Percentiles rank a stretch among this genome's conserved stretches.
These are phyloP conservation scores for Scalopus aquaticus DNA, from an alignment of 2,113 vertebrate genomes.

Conservation along the genomic window DNA sequence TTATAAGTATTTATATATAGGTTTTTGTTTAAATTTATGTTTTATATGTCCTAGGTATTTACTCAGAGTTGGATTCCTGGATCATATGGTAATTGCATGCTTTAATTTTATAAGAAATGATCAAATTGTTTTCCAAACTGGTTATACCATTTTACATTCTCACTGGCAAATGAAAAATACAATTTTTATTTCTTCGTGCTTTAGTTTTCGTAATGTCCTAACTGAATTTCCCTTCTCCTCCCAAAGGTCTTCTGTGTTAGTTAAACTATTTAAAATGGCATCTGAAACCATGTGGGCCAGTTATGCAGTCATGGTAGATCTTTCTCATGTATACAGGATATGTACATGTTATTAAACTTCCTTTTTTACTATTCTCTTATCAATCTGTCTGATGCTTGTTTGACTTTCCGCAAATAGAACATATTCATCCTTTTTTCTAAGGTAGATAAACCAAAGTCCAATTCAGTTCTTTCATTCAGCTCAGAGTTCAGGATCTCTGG, in stretches of 20 bases:
- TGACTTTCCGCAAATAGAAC: slow-evolving; percentile 1
- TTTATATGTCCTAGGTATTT: background rate
- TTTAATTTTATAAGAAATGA: background rate
- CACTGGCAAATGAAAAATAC: background rate
- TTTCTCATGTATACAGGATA: too few relatives aligned
- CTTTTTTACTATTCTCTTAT: too few relatives aligned
- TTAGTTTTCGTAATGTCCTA: background rate
- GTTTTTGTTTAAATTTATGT: background rate
- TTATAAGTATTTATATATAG: too few relatives aligned
- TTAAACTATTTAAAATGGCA: too few relatives aligned
- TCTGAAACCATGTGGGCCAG: too few relatives aligned
- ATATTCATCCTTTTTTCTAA: background rate
- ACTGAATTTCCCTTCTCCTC: too few relatives aligned
- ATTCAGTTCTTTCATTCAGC: background rate
- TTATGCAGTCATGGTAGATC: too few relatives aligned
- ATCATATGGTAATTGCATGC: background rate
- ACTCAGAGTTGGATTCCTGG: background rate
- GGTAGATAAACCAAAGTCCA: background rate
- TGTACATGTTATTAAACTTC: too few relatives aligned
- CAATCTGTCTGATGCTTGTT: too few relatives aligned
- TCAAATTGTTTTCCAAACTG: background rate
- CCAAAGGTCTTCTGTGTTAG: too few relatives aligned
- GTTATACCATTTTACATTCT: background rate
- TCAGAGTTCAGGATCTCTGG: background rate
- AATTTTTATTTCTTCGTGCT: background rate